Conservation (phyloP, 2,113 vertebrate genomes). For the Actinemys pallida region DNA sequence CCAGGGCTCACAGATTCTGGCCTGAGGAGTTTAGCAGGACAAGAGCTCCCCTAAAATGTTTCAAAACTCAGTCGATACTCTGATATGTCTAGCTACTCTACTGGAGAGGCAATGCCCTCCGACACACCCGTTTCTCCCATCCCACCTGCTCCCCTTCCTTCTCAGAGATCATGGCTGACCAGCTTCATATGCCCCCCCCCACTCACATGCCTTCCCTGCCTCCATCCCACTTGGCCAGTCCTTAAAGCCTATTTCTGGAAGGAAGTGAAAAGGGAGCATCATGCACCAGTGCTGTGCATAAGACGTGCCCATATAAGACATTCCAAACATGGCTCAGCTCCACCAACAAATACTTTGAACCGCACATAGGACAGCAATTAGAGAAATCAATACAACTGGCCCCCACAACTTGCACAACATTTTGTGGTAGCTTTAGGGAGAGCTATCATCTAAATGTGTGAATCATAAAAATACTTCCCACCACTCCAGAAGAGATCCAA, state of each 20-base stretch:
- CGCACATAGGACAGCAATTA: not conserved
- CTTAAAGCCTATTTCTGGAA: conserved; percentile 12
- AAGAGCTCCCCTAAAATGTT: too few species aligned
- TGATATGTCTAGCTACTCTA: not conserved
- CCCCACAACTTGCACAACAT: not conserved
- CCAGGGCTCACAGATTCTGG: not conserved
- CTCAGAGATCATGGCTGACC: not conserved
- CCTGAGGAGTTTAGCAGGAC: not conserved
- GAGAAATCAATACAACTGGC: not conserved
- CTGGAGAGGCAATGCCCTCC: not conserved
- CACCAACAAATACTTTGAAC: not conserved
- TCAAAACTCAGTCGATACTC: not conserved
- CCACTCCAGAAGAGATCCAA: not conserved
- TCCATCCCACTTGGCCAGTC: not conserved
- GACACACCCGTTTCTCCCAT: not conserved
- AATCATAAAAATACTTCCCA: not conserved
- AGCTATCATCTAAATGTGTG: not conserved
- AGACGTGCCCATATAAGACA: not conserved
- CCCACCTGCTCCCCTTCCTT: not conserved
- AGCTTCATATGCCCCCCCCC: not conserved
- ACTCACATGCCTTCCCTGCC: not conserved
- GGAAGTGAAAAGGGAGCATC: not conserved
- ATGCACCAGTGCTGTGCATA: not conserved
- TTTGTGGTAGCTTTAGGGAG: not conserved
- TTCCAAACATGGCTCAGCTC: not conserved